Evolutionary conservation across 2,888 invertebrate genomes (phyloP).

Genomic region (Hypselothyrea guttata): DNA sequence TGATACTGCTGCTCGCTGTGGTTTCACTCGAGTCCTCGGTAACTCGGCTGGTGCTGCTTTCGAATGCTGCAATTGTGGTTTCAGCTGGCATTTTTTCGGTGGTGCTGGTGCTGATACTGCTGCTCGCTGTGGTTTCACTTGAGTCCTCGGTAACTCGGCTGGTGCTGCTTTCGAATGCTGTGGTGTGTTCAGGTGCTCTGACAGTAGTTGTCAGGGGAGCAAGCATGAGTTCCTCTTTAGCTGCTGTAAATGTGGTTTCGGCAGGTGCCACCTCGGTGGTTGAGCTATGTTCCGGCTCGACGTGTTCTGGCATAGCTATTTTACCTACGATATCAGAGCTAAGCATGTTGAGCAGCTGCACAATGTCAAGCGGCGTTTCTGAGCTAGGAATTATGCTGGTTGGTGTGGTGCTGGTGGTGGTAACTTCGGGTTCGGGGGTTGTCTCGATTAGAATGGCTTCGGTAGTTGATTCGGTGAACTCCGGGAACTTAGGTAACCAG

Average conservation of each 20-base stretch:
- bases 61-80: conserved; percentile 4
- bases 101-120: not conserved
- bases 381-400: not conserved
- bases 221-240: not conserved
- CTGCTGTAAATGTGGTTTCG: conserved; percentile 10
- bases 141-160: too few relatives aligned
- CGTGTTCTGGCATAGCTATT: not conserved
- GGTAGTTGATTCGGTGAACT: conserved; percentile 17
- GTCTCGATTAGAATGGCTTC: not conserved
- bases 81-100: not conserved
- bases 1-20: not conserved
- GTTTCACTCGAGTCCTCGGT: too few relatives aligned
- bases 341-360: conserved; percentile 12
- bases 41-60: too few relatives aligned
- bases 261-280: conserved; percentile 1
- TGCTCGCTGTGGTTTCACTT: not conserved
- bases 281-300: not conserved
- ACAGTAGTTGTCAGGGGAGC: conserved; percentile 5
- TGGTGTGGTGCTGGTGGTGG: not conserved
- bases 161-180: too few relatives aligned
- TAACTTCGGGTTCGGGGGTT: not conserved
- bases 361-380: conserved; percentile 2
- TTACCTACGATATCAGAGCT: conserved; percentile 7
- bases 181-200: not conserved
- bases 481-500: not conserved